Conservation (phyloP, 2,113 vertebrate genomes). For the Rhinichthys klamathensis region DNA sequence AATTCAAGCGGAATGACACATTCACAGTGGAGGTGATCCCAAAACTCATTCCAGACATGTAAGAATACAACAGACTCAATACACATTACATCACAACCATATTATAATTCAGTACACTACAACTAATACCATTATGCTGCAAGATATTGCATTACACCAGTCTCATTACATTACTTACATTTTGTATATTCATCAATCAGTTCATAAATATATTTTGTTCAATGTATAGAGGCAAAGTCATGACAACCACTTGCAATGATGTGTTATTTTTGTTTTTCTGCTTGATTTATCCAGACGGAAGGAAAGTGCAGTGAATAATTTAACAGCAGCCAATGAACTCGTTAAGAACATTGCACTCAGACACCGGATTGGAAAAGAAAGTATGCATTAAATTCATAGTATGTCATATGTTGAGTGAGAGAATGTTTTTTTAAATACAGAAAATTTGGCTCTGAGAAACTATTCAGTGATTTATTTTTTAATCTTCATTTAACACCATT, state of each 20-base stretch:
- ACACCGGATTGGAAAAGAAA: constrained; percentile 20
- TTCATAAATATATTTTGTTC: background rate
- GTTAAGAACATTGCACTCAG: constrained; percentile 71
- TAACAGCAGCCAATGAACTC: constrained; percentile 64
- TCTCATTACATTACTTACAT: background rate
- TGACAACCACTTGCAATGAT: background rate
- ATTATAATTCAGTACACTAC: background rate
- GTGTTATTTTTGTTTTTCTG: background rate
- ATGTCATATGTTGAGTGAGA: background rate
- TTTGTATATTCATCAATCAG: background rate
- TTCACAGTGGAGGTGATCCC: constrained; percentile 81
- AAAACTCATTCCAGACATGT: constrained; percentile 82
- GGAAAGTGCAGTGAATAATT: constrained; percentile 72
- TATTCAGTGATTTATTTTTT: background rate
- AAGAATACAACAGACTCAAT: constrained; percentile 50
- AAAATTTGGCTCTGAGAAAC: background rate
- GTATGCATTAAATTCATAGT: constrained; percentile 45
- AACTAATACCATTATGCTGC: background rate
- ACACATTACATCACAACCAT: background rate
- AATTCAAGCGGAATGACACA: constrained; percentile 46
- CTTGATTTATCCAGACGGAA: constrained; percentile 74
- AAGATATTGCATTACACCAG: background rate
- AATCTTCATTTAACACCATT: background rate
- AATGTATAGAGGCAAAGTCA: background rate
- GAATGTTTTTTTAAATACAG: background rate